These are phyloP conservation scores for Struthio camelus DNA, from an alignment of 2,113 vertebrate genomes.

Conservation along the genomic window DNA sequence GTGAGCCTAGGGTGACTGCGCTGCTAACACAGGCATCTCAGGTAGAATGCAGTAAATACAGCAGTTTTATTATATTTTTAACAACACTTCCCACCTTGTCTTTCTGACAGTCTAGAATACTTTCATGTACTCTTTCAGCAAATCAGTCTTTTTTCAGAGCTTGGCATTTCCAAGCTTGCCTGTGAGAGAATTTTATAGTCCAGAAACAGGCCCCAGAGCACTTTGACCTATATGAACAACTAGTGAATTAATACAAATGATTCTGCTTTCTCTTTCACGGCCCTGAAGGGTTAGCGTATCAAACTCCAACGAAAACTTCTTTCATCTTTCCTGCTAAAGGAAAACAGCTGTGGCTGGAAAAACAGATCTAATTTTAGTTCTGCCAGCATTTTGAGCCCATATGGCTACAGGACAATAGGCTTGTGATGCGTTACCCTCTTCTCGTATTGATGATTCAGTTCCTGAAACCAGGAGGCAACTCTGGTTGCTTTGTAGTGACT, in stretches of 20 bases:
- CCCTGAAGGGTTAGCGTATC: background rate
- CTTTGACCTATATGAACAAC: rapidly evolving
- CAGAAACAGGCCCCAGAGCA: background rate
- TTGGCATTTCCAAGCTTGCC: background rate
- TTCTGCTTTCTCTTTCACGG: background rate
- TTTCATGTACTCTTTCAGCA: background rate
- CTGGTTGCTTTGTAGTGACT: background rate
- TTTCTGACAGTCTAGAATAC: background rate
- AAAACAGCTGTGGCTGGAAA: constrained; percentile 62
- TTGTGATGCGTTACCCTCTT: background rate
- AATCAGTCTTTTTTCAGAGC: background rate
- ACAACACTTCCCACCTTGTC: background rate
- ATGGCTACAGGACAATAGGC: constrained; percentile 18
- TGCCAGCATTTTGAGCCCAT: background rate
- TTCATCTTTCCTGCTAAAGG: constrained; percentile 44
- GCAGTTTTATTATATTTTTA: rapidly evolving
- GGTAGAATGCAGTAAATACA: background rate
- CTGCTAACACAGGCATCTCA: background rate
- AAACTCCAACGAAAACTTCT: constrained; percentile 25
- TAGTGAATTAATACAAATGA: background rate
- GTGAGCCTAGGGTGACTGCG: background rate
- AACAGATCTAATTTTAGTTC: constrained; percentile 10
- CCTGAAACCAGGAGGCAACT: background rate
- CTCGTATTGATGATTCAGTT: background rate
- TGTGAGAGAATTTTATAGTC: background rate